Percentiles rank a stretch among this genome's conserved stretches.
Evolutionary conservation across 1,140 invertebrate species (phyloP).

Genomic region (Drosophila repletoides): DNA sequence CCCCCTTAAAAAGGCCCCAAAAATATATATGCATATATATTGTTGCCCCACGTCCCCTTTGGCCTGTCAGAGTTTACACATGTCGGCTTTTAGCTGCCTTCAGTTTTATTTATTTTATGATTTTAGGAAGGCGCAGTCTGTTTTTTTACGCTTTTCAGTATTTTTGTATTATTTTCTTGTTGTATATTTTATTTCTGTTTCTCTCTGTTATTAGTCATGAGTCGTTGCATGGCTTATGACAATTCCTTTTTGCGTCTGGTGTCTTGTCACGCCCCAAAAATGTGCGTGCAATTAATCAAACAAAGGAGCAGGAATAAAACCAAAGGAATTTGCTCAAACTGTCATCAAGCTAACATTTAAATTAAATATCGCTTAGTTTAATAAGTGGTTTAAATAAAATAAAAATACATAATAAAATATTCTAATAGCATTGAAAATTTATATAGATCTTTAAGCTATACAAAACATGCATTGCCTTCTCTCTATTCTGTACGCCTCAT

Average conservation of each 20-base stretch:
- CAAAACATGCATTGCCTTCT: too few species aligned
- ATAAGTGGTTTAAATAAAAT: too few species aligned
- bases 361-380: neutral
- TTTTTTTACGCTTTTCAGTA: neutral
- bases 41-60: constrained; percentile 9
- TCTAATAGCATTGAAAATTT: too few species aligned
- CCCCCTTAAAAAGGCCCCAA: neutral
- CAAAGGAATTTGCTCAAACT: neutral
- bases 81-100: constrained; percentile 47
- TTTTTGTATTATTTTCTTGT: neutral
- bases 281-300: constrained; percentile 57
- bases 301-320: neutral
- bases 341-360: neutral
- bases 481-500: too few species aligned
- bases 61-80: constrained; percentile 63
- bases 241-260: constrained; percentile 45
- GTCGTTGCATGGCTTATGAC: constrained; percentile 54
- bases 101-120: constrained; percentile 43
- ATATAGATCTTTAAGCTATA: too few species aligned
- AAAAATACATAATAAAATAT: too few species aligned
- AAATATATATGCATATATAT: neutral
- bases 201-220: constrained; percentile 57
- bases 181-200: neutral
- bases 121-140: constrained; percentile 54
- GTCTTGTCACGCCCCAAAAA: constrained; percentile 51